Evolutionary conservation across 37 sponge, comb jelly and placozoan genomes (phyloP).

Genomic region (Agelas oroides): DNA sequence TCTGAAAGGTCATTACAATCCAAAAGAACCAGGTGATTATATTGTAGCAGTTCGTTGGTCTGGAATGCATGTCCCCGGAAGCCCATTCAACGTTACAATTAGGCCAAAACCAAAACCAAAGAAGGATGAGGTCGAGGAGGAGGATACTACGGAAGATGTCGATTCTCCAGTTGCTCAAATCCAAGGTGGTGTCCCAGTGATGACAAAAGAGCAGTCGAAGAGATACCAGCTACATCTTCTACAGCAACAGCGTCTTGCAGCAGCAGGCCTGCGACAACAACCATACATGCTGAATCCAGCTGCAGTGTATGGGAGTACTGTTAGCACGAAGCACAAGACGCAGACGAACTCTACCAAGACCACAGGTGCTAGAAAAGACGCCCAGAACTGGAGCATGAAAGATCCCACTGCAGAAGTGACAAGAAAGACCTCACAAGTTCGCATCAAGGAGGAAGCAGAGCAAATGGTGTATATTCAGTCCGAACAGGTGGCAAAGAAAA

Average conservation of each 20-base stretch:
- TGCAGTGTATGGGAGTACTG: neutral
- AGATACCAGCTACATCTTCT: neutral
- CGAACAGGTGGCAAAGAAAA: neutral
- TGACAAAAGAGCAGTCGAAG: neutral
- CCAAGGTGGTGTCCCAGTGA: neutral
- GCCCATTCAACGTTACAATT: conserved; percentile 78
- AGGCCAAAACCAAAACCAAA: neutral
- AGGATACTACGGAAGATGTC: neutral
- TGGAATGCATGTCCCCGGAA: conserved; percentile 75
- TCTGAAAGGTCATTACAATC: conserved; percentile 67
- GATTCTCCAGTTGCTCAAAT: neutral
- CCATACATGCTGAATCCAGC: neutral
- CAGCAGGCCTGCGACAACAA: neutral
- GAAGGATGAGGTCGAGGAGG: neutral
- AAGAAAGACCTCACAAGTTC: neutral
- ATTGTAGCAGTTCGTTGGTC: conserved; percentile 74
- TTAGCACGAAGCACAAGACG: neutral
- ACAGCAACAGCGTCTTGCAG: neutral
- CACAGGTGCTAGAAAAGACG: neutral
- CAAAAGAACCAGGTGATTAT: conserved; percentile 78
- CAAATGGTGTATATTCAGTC: neutral
- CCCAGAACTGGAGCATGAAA: neutral
- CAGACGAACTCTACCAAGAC: neutral
- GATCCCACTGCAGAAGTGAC: neutral
- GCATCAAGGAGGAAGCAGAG: neutral